Evolutionary conservation across 1,140 invertebrate genomes (phyloP).

Genomic region (Drosophila mayri): DNA sequence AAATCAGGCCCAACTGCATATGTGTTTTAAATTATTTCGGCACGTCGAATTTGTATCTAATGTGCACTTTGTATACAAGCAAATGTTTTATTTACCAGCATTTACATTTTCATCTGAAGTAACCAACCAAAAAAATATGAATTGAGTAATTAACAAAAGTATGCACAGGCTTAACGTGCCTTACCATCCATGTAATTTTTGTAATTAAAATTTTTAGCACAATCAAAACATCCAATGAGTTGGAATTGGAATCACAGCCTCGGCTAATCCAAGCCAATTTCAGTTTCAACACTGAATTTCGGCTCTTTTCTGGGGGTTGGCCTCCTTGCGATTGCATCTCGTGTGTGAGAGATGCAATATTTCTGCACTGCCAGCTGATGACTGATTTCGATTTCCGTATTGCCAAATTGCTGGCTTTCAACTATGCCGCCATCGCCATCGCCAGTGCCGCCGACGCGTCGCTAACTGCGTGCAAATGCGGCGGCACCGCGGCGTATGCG

Average conservation of each 20-base stretch:
- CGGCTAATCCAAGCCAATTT: constrained; percentile 14
- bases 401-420: constrained; percentile 68
- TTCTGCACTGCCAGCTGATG: constrained; percentile 53
- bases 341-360: constrained; percentile 47
- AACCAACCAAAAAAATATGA: constrained; percentile 1
- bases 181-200: constrained; percentile 15
- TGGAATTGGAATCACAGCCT: constrained; percentile 33
- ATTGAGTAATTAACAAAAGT: constrained; percentile 12
- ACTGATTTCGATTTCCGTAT: constrained; percentile 72
- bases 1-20: neutral
- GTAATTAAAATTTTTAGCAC: constrained; percentile 29
- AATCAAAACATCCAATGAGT: constrained; percentile 46
- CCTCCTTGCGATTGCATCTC: constrained; percentile 42
- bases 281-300: constrained; percentile 24
- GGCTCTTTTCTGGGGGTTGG: constrained; percentile 21
- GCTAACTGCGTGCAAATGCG: constrained; percentile 52
- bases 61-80: constrained; percentile 11
- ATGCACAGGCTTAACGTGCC: neutral
- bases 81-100: constrained; percentile 3
- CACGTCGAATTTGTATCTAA: constrained; percentile 13
- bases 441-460: constrained; percentile 39
- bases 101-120: constrained; percentile 4
- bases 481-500: constrained; percentile 76
- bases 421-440: constrained; percentile 50
- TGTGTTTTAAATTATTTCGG: constrained; percentile 9